These are phyloP conservation scores for Pollenia griseotomentosa DNA, from an alignment of 2,888 invertebrate genomes.

Conservation along the genomic window DNA sequence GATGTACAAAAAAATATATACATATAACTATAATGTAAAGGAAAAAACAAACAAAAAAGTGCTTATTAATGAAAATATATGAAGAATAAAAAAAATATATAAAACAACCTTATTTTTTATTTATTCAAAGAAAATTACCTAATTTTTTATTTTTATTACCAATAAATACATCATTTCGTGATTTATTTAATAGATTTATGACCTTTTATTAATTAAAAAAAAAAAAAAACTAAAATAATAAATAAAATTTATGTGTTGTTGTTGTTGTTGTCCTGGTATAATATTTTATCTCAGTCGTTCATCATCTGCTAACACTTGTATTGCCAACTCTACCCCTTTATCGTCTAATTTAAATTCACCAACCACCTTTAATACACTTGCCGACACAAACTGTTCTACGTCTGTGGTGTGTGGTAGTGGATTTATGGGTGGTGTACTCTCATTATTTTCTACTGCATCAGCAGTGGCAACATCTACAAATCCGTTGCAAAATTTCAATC, in stretches of 20 bases:
- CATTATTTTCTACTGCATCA: constrained; percentile 66
- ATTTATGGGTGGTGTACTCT: constrained; percentile 65
- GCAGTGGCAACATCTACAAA: constrained; percentile 44
- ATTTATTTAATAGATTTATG: background rate
- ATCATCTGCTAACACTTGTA: constrained; percentile 56
- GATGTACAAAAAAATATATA: constrained; percentile 22
- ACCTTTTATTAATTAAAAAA: too few species aligned
- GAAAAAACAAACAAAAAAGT: background rate
- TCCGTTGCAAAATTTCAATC: constrained; percentile 36
- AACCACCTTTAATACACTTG: background rate
- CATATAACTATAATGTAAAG: background rate
- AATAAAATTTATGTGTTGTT: constrained; percentile 60
- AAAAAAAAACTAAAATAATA: background rate
- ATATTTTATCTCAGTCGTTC: constrained; percentile 50
- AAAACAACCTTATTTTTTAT: too few species aligned
- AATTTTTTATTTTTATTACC: background rate
- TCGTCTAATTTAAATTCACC: constrained; percentile 40
- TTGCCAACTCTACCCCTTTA: constrained; percentile 14
- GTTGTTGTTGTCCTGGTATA: constrained; percentile 54
- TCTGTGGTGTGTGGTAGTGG: background rate
- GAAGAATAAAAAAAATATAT: too few species aligned
- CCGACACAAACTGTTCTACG: constrained; percentile 22
- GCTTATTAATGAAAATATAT: background rate
- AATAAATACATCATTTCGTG: constrained; percentile 38
- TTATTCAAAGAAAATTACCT: too few species aligned